Evolutionary conservation across 2,888 invertebrate genomes (phyloP), one percentile per base, ranked within the genome.

Genomic region (Melipona beecheii): DNA sequence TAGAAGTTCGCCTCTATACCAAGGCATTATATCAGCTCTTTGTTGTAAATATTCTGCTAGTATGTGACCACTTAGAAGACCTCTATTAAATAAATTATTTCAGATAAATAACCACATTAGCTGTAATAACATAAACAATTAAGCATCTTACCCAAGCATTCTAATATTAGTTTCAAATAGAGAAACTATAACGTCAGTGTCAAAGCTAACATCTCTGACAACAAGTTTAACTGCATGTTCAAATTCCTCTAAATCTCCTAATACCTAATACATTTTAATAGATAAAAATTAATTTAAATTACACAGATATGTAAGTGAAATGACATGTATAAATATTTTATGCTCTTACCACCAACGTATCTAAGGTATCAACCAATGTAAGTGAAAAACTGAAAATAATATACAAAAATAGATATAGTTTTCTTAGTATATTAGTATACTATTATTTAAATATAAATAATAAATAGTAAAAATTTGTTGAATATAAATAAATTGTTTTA

Each of bases 121-220:
- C 17, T 27, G 21, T 36, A 50, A 1, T 13, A 27, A 66, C 69
- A 24, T 66, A 69, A 56, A 52, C 4, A 64, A 5, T 66, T 21
- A 52, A 60, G 70, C 76, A 74, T 94, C 96, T 96, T 95, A 98
- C 97, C 99, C 99, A n/a, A 99, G 95, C 95, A 99, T 97, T 89
- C 99, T 96, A 90, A 99, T 99, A 94, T 99, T 99, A 15, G 99
- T 99, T 95, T 99, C 99, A 95, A 99, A 99, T 6, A 99, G 98
- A 0, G 99, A 99, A 15, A 99, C 99, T 75, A 98, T 96, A 83
- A 99, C 97, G 95, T 99, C 99, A 88, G 96, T 97, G 94, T 99
- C 98, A 94, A 99, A 99, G 76, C 96, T 96, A 13, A 99, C 98
- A 94, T 98, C 97, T 81, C 96, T 96, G 85, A 99, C 97, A 64